Base-by-base conservation (phyloP, 2,113 vertebrate species). In the Regulus satrapa region DNA sequence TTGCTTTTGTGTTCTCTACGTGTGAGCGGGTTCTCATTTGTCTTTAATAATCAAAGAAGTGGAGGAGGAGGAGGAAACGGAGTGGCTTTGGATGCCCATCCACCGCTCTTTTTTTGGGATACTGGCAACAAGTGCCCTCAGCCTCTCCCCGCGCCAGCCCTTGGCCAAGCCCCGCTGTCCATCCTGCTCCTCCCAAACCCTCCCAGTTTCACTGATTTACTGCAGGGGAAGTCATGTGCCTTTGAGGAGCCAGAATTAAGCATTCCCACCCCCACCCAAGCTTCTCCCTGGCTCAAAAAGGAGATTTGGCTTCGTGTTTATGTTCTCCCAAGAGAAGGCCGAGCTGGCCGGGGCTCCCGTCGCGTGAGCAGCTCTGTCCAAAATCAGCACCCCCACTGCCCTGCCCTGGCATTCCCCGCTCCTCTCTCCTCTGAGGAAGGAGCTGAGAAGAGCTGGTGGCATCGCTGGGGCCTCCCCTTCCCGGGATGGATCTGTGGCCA, bases 41-140 rank as follows among this genome's bases (percentile, higher is more conserved):
- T 45, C 38, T 75, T 87, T 59, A 91, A 76, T 86, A 93, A 88
- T 88, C 83, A 74, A 91, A 48, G 67, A 79, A 86, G 59, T 10
- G 34, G 59, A 86, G 56, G 48, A 83, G 34, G 59, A 86, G 56
- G 48, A 83, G 79, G 87, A 90, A 92, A 83, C 52, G 62, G 74
- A 89, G 64, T 8, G 55, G 45, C 46, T 74, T 80, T 79, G 75
- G 85, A 48, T 74, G 56, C 40, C 0, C 1, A 48, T 7, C 48
- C 48, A 31, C 25, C 0, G 1, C 58, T 89, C 0, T 3, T 40
- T 80, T 90, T 86, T 6, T 12, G 63, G 52, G 85, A 48, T 72
- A 29, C n/a, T 59, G 86, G 81, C 78, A 94, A 52, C 77, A 83
- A 88, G n/a, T 79, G 82, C 3, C 45, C 32, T 9, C 28, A 46